phyloP scores from a whole-genome alignment of 2,888 invertebrate species.

The Melieria picta region DNA sequence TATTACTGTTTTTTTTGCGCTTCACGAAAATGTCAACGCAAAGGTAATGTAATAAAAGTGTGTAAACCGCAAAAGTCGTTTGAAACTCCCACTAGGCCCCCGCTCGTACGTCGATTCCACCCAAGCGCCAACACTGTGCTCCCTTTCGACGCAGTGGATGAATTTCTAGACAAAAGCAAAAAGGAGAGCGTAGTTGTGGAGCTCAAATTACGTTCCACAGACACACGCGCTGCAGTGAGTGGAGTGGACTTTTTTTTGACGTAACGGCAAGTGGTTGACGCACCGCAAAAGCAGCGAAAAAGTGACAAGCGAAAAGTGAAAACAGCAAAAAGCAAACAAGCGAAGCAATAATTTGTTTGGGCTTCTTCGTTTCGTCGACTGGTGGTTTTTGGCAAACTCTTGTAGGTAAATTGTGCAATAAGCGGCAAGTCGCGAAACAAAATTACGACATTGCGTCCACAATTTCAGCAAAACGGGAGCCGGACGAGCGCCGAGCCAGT shows the following conservation, averaged over 20 bases:
- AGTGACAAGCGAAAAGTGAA: slow-evolving; percentile 24
- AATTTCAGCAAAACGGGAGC: slow-evolving; percentile 20
- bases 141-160: too few relatives aligned
- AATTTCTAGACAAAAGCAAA: too few relatives aligned
- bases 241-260: slow-evolving; percentile 39
- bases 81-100: too few relatives aligned
- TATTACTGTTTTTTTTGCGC: too few relatives aligned
- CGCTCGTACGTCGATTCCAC: too few relatives aligned
- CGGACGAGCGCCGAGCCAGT: background rate
- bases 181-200: too few relatives aligned
- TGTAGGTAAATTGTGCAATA: slow-evolving; percentile 39
- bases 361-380: too few relatives aligned
- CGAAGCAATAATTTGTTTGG: slow-evolving; percentile 12
- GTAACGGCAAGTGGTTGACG: slow-evolving; percentile 32
- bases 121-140: too few relatives aligned
- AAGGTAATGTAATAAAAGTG: too few relatives aligned
- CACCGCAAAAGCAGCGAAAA: slow-evolving; percentile 10
- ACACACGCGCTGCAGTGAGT: slow-evolving; percentile 33
- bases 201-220: background rate
- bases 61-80: too few relatives aligned
- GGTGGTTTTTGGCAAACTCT: background rate
- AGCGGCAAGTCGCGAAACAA: slow-evolving; percentile 7
- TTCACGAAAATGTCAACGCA: too few relatives aligned
- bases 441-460: background rate
- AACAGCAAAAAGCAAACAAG: slow-evolving; percentile 27